A percentile compares a stretch with the other conserved stretches of the same genome.
Evolutionary conservation across 2,888 invertebrate species (phyloP).

Genomic region (Eilema griseolum): DNA sequence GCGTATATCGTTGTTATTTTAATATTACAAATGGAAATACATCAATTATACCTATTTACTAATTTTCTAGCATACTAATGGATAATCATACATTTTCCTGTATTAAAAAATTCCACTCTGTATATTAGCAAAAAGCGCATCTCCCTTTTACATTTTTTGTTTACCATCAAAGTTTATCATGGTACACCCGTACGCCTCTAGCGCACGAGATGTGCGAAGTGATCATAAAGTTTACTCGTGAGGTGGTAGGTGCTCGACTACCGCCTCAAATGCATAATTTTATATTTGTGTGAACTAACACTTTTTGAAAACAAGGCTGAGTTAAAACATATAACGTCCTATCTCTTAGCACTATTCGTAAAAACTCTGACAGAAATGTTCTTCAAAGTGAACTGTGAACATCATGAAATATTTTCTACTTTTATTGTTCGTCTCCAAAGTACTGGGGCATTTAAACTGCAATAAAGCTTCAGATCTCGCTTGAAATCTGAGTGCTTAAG

Average conservation of each 20-base stretch:
- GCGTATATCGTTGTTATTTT: too few relatives aligned
- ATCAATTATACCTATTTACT: too few relatives aligned
- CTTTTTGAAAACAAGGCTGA: not conserved
- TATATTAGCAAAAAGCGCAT: not conserved
- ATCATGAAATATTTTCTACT: slow-evolving; percentile 30
- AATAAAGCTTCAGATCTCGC: slow-evolving; percentile 28
- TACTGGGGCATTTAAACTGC: slow-evolving; percentile 27
- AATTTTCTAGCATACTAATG: too few relatives aligned
- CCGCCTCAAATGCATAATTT: not conserved
- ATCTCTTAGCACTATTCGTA: not conserved
- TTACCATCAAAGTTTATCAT: not conserved
- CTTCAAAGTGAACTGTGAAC: slow-evolving; percentile 13
- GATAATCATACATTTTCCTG: too few relatives aligned
- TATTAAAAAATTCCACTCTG: too few relatives aligned
- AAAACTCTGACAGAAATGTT: slow-evolving; percentile 8
- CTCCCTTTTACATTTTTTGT: not conserved
- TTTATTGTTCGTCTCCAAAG: slow-evolving; percentile 30
- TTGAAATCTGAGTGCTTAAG: slow-evolving; percentile 23
- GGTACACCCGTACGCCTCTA: not conserved
- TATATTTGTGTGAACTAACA: slow-evolving; percentile 3
- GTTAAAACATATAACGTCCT: not conserved
- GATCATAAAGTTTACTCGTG: not conserved
- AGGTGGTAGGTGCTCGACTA: not conserved
- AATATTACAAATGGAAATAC: too few relatives aligned
- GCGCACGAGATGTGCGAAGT: not conserved